These are phyloP conservation scores for Nasonia longicornis DNA, from an alignment of 1,140 invertebrate species.

Conservation along the genomic window DNA sequence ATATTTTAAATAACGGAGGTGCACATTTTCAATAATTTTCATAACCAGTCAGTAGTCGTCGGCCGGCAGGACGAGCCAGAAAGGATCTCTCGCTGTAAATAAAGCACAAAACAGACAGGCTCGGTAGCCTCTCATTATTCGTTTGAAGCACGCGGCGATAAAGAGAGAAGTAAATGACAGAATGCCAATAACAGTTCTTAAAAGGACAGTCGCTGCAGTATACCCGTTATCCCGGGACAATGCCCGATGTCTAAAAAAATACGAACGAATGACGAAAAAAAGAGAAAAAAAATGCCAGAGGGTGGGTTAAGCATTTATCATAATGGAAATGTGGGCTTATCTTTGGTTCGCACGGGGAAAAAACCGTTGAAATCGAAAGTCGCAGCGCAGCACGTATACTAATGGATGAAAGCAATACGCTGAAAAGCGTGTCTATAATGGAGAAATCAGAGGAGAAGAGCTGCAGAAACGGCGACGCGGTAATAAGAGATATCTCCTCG, in stretches of 20 bases:
- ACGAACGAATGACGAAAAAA: background rate
- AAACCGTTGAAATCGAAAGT: no score
- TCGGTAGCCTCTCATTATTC: conserved; percentile 3
- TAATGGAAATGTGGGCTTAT: no score
- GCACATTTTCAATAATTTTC: background rate
- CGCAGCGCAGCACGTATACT: no score
- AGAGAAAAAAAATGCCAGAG: no score
- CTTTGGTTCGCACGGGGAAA: no score
- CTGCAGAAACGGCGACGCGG: background rate
- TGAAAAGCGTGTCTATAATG: no score
- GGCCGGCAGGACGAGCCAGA: background rate
- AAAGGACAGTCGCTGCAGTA: background rate
- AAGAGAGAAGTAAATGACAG: conserved; percentile 4
- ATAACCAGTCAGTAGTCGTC: background rate
- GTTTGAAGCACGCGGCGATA: background rate
- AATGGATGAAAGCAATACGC: no score
- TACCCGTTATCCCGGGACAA: background rate
- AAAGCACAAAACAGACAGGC: background rate
- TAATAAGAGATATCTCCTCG: background rate
- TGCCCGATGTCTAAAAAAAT: background rate
- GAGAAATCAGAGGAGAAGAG: background rate
- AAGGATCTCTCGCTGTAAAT: background rate
- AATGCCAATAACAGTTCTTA: conserved; percentile 9
- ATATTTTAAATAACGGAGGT: background rate
- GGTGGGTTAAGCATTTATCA: no score